These are phyloP conservation scores for Dynastes maya DNA, from an alignment of 2,888 invertebrate genomes.

Conservation along the genomic window DNA sequence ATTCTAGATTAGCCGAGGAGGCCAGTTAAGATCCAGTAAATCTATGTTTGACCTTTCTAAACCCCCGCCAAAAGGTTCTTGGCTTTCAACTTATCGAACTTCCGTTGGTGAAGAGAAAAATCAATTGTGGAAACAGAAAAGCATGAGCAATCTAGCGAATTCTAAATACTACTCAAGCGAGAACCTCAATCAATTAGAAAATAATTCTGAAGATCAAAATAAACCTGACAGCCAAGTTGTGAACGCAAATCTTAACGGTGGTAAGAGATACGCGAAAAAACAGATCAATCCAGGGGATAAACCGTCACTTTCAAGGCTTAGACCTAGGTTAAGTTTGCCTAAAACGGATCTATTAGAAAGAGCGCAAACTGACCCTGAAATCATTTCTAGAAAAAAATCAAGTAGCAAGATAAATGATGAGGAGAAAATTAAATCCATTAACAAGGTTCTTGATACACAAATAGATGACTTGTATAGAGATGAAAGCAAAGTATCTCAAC, in stretches of 20 bases:
- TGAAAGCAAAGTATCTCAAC: not conserved
- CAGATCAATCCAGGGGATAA: not conserved
- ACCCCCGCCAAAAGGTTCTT: slow-evolving; percentile 24
- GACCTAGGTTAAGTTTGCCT: not conserved
- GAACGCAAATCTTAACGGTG: not conserved
- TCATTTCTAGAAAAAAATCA: not conserved
- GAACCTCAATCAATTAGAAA: slow-evolving; percentile 6
- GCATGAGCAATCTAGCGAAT: not conserved
- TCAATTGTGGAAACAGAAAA: slow-evolving; percentile 21
- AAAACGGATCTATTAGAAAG: slow-evolving; percentile 1
- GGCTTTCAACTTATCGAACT: slow-evolving; percentile 24
- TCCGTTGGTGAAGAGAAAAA: slow-evolving; percentile 7
- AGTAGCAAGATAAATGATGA: not conserved
- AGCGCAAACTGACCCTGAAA: slow-evolving; percentile 3
- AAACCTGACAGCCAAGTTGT: not conserved
- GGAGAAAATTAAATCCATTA: not conserved
- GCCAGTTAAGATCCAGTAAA: slow-evolving; percentile 10
- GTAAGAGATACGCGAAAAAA: not conserved
- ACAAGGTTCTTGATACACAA: not conserved
- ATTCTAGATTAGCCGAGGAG: slow-evolving; percentile 9
- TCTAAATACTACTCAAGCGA: slow-evolving; percentile 13
- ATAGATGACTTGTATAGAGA: not conserved
- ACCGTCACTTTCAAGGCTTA: not conserved
- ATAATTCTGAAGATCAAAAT: not conserved
- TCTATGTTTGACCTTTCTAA: slow-evolving; percentile 28